Base-by-base conservation (phyloP, 2,113 vertebrate genomes). In the Callospermophilus lateralis region DNA sequence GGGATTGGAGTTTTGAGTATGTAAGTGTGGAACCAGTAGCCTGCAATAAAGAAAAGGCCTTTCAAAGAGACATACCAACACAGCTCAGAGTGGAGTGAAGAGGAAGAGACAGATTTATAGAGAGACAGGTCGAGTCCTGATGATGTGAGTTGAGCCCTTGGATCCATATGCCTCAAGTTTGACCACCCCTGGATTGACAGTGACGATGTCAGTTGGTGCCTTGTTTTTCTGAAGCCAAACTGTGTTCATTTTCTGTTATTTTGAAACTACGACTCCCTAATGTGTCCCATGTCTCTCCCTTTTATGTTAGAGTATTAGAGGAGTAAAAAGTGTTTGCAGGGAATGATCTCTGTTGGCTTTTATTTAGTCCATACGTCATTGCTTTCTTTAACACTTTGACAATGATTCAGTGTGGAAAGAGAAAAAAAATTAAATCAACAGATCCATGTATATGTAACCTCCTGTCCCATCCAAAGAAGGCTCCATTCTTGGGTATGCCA, bases 191-290 rank as follows among this genome's bases (percentile, higher is more conserved):
- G 20, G 17, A 26, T 37, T 8, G 72, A 90, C 42, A 48, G 6
- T 61, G 4, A 8, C 51, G 28, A 93, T 4, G 20, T 20, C 10
- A 51, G 3, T 15, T 67, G 67, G 1, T 58, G 81, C 32, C 26
- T 90, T 13, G 73, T 73, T 78, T 96, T 72, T 28, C 67, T 85
- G 58, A 70, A 85, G 32, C 9, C 39, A 63, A 20, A 34, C 30
- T 48, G 26, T 73, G n/a, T 45, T 65, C 16, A 10, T 93, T 97
- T 88, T 72, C 67, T 88, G 34, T 80, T 58, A 16, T 30, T 95
- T 87, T 95, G 67, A 87, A 78, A 16, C 65, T 45, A 34, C 48
- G 32, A 77, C 5, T 16, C 53, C 48, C 15, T 86, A 76, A 65
- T 39, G 51, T 63, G 51, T 37, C 45, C 20, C 16, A 4, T 30